Evolutionary conservation across 2,888 invertebrate genomes (phyloP).

Genomic region (Parapristionchus giblindavisi): DNA sequence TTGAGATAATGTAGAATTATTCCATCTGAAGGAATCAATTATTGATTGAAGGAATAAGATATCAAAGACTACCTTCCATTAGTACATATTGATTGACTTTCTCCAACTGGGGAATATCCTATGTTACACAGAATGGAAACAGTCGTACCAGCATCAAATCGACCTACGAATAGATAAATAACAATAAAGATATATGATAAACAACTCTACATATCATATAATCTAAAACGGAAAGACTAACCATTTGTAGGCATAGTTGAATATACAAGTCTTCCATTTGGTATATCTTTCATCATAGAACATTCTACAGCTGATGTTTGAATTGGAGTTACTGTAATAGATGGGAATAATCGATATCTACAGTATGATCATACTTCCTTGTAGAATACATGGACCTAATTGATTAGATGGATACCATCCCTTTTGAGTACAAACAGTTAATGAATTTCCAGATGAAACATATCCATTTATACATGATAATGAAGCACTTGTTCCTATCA

Average conservation of each 20-base stretch:
- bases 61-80: slow-evolving; percentile 8
- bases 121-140: slow-evolving; percentile 21
- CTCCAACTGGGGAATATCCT: slow-evolving; percentile 26
- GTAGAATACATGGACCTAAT: slow-evolving; percentile 15
- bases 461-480: neutral
- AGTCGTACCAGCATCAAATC: neutral
- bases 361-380: neutral
- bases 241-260: slow-evolving; percentile 5
- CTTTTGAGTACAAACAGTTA: slow-evolving; percentile 10
- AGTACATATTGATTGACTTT: neutral
- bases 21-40: slow-evolving; percentile 24
- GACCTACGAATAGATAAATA: neutral
- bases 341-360: neutral
- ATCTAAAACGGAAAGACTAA: neutral
- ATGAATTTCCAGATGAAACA: slow-evolving; percentile 11
- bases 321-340: neutral
- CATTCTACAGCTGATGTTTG: neutral
- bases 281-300: neutral
- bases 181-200: neutral
- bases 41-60: neutral
- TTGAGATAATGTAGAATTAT: neutral
- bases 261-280: neutral
- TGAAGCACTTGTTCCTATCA: slow-evolving; percentile 3
- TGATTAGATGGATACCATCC: slow-evolving; percentile 30
- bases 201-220: too few relatives aligned